Base-by-base conservation (phyloP, 2,113 vertebrate genomes). In the Ploceus nigricollis region DNA sequence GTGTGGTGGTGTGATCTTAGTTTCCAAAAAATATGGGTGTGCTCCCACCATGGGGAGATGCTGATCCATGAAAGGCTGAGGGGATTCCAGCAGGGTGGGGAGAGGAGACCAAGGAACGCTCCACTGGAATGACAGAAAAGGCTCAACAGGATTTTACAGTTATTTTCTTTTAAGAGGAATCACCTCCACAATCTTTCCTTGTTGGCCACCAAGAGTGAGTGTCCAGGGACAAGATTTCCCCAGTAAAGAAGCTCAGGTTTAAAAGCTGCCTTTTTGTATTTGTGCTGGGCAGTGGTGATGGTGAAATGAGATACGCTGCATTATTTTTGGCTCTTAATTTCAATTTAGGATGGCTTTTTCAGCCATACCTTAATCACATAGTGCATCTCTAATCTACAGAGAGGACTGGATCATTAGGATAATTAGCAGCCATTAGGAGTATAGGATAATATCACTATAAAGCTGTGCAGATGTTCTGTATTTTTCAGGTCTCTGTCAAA, bases 361-460 rank as follows among this genome's bases (percentile, higher is more conserved):
- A 94, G 61, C 82, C 72, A 84, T 87, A 75, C 83, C 87, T 94
- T 89, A 80, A 96, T 95, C 92, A 92, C 4, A 1, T 73, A 84
- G 57, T 71, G 27, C 61, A 69, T 87, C 65, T 90, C 65, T 77
- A 78, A 35, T 90, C 86, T 93, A 48, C 80, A 87, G 86, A 95
- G 92, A 90, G 92, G 76, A 87, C 86, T 87, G 82, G 69, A 76
- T 93, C 92, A 81, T 93, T 94, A 95, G 86, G 90, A 89, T 94
- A 96, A 96, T 96, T 94, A 94, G 92, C 89, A 95, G 72, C 82
- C 71, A 88, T 95, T 95, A 96, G 57, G 79, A 81, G 72, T 81
- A 71, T 71, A 88, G 80, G 64, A 81, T 93, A 83, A 85, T 90
- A 83, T 68, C 60, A 60, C 85, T 89, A 48, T 73, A 86, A 88